Evolutionary conservation across 2,888 invertebrate genomes (phyloP).

Genomic region (Baccha elongata): DNA sequence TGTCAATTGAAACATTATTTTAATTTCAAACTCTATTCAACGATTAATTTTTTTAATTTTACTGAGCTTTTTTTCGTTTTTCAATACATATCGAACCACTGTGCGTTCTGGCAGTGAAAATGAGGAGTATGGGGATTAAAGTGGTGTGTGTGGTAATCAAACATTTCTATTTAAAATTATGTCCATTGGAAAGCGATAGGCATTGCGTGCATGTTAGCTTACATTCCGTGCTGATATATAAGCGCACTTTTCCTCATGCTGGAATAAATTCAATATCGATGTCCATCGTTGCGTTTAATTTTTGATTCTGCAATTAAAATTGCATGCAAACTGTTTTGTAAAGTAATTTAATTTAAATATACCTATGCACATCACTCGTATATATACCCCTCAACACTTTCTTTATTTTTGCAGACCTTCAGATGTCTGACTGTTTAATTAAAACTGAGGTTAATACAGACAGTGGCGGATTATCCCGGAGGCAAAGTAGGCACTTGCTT

Average conservation of each 20-base stretch:
- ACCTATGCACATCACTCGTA: neutral
- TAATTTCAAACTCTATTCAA: too few species aligned
- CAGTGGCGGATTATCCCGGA: too few species aligned
- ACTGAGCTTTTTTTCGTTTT: too few species aligned
- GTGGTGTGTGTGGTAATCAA: slow-evolving; percentile 27
- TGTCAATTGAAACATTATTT: too few species aligned
- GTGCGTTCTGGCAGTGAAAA: too few species aligned
- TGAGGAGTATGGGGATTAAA: slow-evolving; percentile 7
- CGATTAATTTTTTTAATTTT: too few species aligned
- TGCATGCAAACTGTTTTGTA: slow-evolving; percentile 24
- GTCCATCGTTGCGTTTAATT: slow-evolving; percentile 1
- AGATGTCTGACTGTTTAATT: too few species aligned
- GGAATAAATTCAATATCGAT: slow-evolving; percentile 29
- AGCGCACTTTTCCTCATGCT: slow-evolving; percentile 16
- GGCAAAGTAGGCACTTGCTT: too few species aligned
- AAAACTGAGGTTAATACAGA: too few species aligned
- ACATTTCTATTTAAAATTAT: slow-evolving; percentile 8
- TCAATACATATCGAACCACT: too few species aligned
- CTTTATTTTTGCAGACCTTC: neutral
- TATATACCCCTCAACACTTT: neutral
- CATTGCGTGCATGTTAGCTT: slow-evolving; percentile 27
- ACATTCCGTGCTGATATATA: slow-evolving; percentile 12
- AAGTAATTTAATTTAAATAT: neutral
- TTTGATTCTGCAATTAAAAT: slow-evolving; percentile 13
- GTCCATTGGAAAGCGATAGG: neutral